phyloP scores from a whole-genome alignment of 2,888 invertebrate genomes.

The Cheilosia grossa region DNA sequence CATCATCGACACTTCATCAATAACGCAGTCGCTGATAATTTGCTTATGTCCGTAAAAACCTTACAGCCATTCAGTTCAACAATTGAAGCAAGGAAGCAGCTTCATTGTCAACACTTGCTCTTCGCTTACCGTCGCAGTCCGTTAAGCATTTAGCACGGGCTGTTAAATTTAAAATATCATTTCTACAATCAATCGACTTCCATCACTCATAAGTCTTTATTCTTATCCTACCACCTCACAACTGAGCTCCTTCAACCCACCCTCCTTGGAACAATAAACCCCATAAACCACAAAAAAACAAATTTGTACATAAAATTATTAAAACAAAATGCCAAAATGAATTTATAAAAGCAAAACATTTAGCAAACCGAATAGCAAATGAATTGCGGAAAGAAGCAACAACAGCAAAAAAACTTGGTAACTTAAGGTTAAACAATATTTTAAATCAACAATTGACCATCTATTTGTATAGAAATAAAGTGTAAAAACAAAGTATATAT shows the following conservation, averaged over 20 bases:
- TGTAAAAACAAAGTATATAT: constrained; percentile 60
- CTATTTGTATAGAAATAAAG: constrained; percentile 69
- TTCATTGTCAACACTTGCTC: not conserved
- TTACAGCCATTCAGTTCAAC: too few relatives aligned
- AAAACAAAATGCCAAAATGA: constrained; percentile 59
- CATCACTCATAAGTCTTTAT: constrained; percentile 31
- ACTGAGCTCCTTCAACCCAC: constrained; percentile 48
- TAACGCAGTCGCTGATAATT: too few relatives aligned
- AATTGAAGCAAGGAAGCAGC: too few relatives aligned
- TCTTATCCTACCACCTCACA: not conserved
- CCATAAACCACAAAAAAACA: constrained; percentile 27
- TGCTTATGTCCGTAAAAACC: too few relatives aligned
- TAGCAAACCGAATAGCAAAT: constrained; percentile 42
- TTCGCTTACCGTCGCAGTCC: not conserved
- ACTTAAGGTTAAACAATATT: constrained; percentile 47
- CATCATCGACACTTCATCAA: too few relatives aligned
- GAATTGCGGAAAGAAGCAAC: too few relatives aligned
- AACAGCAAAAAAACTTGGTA: constrained; percentile 48
- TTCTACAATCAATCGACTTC: constrained; percentile 48
- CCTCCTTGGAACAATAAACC: constrained; percentile 43
- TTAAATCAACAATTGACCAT: constrained; percentile 69
- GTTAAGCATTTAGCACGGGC: constrained; percentile 37
- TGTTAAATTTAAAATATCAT: constrained; percentile 30
- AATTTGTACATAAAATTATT: constrained; percentile 55
- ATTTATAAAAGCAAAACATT: constrained; percentile 33